These are phyloP conservation scores for Epistrophe eligans DNA, from an alignment of 2,888 invertebrate species.

Conservation along the genomic window DNA sequence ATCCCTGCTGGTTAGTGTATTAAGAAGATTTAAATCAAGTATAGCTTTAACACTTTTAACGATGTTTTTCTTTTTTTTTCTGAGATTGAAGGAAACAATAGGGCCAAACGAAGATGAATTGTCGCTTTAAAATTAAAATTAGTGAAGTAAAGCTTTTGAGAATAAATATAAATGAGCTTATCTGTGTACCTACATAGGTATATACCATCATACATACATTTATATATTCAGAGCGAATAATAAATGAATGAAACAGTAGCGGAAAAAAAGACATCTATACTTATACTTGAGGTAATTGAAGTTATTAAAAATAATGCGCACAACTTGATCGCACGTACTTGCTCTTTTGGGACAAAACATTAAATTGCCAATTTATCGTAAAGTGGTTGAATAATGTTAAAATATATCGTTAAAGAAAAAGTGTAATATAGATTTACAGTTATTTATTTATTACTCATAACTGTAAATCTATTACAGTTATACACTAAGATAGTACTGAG, in stretches of 20 bases:
- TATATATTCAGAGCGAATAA: not conserved
- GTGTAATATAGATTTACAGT: too few relatives aligned
- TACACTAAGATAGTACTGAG: too few relatives aligned
- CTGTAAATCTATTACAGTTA: too few relatives aligned
- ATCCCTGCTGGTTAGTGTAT: conserved; percentile 45
- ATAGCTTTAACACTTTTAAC: conserved; percentile 36
- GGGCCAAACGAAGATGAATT: conserved; percentile 35
- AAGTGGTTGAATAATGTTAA: too few relatives aligned
- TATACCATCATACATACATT: too few relatives aligned
- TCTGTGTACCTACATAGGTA: not conserved
- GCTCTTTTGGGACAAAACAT: not conserved
- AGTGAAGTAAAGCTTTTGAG: conserved; percentile 11
- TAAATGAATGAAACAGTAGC: conserved; percentile 59
- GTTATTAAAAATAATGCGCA: not conserved
- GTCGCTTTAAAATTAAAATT: conserved; percentile 15
- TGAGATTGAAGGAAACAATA: conserved; percentile 11
- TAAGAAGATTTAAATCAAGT: conserved; percentile 50
- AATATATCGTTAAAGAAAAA: too few relatives aligned
- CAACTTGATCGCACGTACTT: not conserved
- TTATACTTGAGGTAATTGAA: not conserved
- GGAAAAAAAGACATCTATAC: not conserved
- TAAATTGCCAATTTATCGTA: too few relatives aligned
- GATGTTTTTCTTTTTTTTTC: not conserved
- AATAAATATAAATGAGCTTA: conserved; percentile 18
- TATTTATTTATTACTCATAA: too few relatives aligned